Evolutionary conservation across 2,888 invertebrate species (phyloP), one percentile per base, ranked within the genome.

Genomic region (Linyphia triangularis): DNA sequence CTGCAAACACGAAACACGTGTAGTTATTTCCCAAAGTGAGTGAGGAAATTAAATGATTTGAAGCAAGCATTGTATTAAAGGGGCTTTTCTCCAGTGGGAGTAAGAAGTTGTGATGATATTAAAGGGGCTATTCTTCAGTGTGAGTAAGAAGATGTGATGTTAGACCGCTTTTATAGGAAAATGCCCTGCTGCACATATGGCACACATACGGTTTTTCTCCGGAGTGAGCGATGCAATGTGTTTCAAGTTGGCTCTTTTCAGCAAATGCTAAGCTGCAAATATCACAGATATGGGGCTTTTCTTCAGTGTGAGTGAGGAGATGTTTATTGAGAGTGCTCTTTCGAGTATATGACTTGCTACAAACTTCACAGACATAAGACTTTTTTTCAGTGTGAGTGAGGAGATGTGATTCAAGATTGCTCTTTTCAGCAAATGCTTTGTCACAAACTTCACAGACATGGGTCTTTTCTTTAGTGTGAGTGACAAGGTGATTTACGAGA

Each of bases 371-470:
- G 40, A 40, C 19, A 28, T 57, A 30, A 22, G 69, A 67, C 26
- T 67, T 72, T 30, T 77, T 77, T 2, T 73, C 61, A 13, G 88
- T 77, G 26, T 88, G 88, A 24, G 28, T 59, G 13, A 33, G 24
- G 16, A 43, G 65, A 69, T 88, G 88, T n/a, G 26, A 24, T 28
- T 85, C 24, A n/a, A 78, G 22, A 40, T 65, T 51, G 13, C 28
- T 19, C 30, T 72, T 85, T 9, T 37, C 40, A n/a, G 77, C 65
- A 24, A 83, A 88, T 7, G 57, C 72, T 30, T 84, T 83, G 28
- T 77, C 59, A 28, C 88, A 88, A n/a, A 82, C 40, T 9, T 73
- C 40, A 75, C 88, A 88, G 1, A 30, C 69, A 69, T 22, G 61
- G 1, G 83, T 75, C 28, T 69, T 72, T 28, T 77, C 69, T 6